Evolutionary conservation across 2,113 vertebrate genomes (phyloP), one percentile per base, ranked within the genome.

Genomic region (Gadus macrocephalus): DNA sequence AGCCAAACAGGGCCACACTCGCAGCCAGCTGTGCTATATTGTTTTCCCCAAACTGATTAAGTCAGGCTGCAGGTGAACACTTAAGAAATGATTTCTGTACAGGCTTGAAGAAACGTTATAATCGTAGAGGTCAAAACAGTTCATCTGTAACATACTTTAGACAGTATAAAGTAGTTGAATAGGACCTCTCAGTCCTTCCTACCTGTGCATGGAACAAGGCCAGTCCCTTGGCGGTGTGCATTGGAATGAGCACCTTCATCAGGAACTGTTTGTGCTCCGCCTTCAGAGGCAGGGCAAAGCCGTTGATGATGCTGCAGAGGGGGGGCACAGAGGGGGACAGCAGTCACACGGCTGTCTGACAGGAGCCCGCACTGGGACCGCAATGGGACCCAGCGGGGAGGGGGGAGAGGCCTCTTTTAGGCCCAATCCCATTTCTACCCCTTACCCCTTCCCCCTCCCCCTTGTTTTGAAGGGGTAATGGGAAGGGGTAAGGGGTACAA

Each of bases 211-310:
- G 97, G 90, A 98, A 99, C 81, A 98, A 93, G 69, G 94, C 93
- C 89, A 99, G 88, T 76, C 91, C 95, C 89, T 95, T 97, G 59
- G 95, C 96, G 70, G 96, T 99, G 79, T 99, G 97, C 90, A 99
- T 92, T 17, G 97, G 97, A 89, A 99, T 93, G 83, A 99, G 95
- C 91, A 99, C 96, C 92, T 97, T 98, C 95, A 98, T 95, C 83
- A 99, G 93, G 90, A 99, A 99, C 89, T 99, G 97, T 85, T 97
- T 99, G 91, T 99, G 97, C 88, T 99, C 97, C 15, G 94, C 92
- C 90, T 99, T 99, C 92, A 99, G 91, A 68, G 97, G 97, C 91
- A 99, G 90, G 60, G 97, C 97, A 89, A 99, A 99, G 72, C 97
- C 97, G 77, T 99, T 99, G 92, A 99, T 99, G 90, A 99, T 99